phyloP scores from a whole-genome alignment of 2,113 vertebrate genomes.

The Thunnus maccoyii region DNA sequence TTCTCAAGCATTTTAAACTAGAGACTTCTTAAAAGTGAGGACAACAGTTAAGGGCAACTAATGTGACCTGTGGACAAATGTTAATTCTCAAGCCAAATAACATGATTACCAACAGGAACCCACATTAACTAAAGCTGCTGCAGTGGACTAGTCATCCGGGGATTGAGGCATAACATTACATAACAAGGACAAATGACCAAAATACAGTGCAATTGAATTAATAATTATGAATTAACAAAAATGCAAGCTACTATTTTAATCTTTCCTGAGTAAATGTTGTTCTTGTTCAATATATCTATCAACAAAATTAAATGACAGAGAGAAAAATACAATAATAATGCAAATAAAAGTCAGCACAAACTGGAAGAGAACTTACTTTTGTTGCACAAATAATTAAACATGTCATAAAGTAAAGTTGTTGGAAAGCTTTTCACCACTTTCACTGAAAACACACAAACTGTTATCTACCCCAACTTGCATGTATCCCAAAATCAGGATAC shows the following conservation, averaged over 20 bases:
- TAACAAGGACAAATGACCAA: background rate
- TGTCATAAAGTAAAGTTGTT: too few species aligned
- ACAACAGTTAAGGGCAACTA: background rate
- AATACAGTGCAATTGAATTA: background rate
- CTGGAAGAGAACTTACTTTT: too few species aligned
- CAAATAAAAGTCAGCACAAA: too few species aligned
- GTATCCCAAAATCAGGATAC: background rate
- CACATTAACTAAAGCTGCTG: too few species aligned
- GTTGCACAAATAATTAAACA: too few species aligned
- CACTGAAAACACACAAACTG: background rate
- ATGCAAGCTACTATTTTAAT: too few species aligned
- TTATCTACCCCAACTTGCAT: background rate
- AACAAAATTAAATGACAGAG: too few species aligned
- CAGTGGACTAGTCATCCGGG: too few species aligned
- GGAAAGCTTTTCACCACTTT: background rate
- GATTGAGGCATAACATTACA: background rate
- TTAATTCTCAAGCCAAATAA: background rate
- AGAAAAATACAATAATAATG: too few species aligned
- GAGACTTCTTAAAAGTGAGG: background rate
- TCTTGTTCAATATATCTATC: too few species aligned
- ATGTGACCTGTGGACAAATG: background rate
- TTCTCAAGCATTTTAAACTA: slow-evolving; percentile 7
- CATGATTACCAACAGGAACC: background rate
- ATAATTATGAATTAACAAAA: too few species aligned
- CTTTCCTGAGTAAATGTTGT: too few species aligned